Base-by-base conservation (phyloP, 1,140 invertebrate genomes). In the Anthonomus grandis region DNA sequence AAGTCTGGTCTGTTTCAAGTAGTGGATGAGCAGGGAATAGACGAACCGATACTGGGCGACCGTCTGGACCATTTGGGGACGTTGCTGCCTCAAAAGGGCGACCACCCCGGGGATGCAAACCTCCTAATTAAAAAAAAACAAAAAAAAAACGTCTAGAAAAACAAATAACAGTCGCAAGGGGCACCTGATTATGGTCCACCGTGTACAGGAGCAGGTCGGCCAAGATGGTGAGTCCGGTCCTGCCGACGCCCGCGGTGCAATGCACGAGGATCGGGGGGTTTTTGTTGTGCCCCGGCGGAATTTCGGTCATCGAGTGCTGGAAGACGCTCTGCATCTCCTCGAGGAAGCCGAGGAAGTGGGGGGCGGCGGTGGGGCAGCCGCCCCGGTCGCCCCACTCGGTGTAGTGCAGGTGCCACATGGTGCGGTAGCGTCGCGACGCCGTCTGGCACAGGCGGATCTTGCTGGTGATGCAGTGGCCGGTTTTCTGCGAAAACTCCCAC, bases 31-130 rank as follows among this genome's bases (percentile, higher is more conserved):
- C 24, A 92, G 78, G 64, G 84, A 83, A 69, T 94, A 90, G n/a
- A 94, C 85, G 73, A 94, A 93, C 66, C 86, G 83, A 76, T 95
- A 95, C 73, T 94, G 91, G 42, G 88, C 85, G 38, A 92, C 79
- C 36, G 89, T 91, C 75, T 92, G 89, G 41, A 95, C 86, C 74
- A 93, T 87, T 63, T 85, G 82, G 72, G 92, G 91, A 47, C 92
- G 76, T 70, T 95, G 91, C 65, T 90, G 84, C 37, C 92, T 80
- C 17, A 93, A 78, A 55, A 87, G 77, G 22, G 79, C 80, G 22
- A 93, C 81, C 0, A 89, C 86, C 51, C 86, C 80, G 0, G 89
- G 85, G 62, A 92, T 83, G 73, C 90, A 86, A 52, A 91, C 73
- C 70, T 89, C 86, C 85, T 88, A 72, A 76, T 74, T 57, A n/a